Conservation (phyloP, 2,113 vertebrate species). For the Nyctibius bracteatus region DNA sequence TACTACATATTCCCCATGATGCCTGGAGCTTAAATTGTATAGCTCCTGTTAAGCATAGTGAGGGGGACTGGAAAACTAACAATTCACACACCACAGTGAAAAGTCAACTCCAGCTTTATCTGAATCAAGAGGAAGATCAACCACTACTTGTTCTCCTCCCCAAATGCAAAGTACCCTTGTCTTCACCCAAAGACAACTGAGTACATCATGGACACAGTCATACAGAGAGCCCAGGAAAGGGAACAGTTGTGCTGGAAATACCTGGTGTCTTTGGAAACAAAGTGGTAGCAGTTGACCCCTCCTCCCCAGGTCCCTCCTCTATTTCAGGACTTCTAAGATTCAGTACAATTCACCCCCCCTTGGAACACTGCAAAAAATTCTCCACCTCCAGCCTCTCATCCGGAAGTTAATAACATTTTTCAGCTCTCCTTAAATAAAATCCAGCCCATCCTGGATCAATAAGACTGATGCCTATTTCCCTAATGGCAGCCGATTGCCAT, state of each 20-base stretch:
- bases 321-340: conserved; percentile 49
- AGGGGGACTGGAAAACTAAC: not conserved
- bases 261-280: not conserved
- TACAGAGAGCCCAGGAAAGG: not conserved
- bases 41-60: not conserved
- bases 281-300: not conserved
- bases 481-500: conserved; percentile 88
- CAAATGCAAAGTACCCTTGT: not conserved
- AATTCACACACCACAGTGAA: not conserved
- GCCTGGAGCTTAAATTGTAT: not conserved
- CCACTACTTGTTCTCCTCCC: not conserved
- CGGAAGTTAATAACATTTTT: conserved; percentile 82
- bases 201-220: not conserved
- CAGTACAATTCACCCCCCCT: not conserved
- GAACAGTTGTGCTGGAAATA: conserved; percentile 29
- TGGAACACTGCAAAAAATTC: conserved; percentile 46
- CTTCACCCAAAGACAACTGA: not conserved
- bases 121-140: not conserved
- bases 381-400: conserved; percentile 67
- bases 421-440: conserved; percentile 85
- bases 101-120: not conserved
- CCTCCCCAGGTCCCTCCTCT: not conserved
- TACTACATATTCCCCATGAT: not conserved
- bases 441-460: conserved; percentile 84
- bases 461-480: conserved; percentile 87